Conservation (phyloP, 2,888 invertebrate species). For the Temnothorax unifasciatus region DNA sequence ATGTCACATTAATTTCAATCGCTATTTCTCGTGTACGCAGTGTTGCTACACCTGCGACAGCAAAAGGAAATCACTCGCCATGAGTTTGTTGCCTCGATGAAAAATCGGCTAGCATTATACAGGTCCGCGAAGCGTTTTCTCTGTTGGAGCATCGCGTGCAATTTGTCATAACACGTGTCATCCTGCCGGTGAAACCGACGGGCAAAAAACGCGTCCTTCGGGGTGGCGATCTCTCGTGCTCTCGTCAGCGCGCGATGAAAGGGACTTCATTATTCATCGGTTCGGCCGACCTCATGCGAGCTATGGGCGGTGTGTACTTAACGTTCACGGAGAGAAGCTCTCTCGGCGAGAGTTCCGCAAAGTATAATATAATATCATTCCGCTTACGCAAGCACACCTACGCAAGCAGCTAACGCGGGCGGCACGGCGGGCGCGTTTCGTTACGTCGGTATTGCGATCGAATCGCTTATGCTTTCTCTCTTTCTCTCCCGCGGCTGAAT, state of each 20-base stretch:
- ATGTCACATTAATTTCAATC: conserved; percentile 1
- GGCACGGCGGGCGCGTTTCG: conserved; percentile 2
- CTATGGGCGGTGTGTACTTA: conserved; percentile 4
- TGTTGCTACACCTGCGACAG: not conserved
- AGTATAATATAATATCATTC: conserved; percentile 45
- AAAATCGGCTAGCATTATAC: conserved; percentile 12
- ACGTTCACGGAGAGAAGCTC: conserved; percentile 26
- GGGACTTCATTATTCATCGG: conserved; percentile 77
- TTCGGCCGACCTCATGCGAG: conserved; percentile 58
- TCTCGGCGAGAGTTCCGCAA: conserved; percentile 44
- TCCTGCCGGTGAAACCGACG: conserved; percentile 57
- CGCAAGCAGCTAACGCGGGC: conserved; percentile 32
- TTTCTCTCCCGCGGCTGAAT: conserved; percentile 8
- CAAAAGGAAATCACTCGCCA: conserved; percentile 33
- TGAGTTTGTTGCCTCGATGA: conserved; percentile 6
- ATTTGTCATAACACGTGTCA: conserved; percentile 78
- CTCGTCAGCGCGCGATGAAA: conserved; percentile 72
- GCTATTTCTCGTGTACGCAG: not conserved
- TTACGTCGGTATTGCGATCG: conserved; percentile 36
- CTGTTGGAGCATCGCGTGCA: conserved; percentile 74
- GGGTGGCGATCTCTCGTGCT: conserved; percentile 71
- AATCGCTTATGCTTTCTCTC: conserved; percentile 33
- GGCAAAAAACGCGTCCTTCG: conserved; percentile 68
- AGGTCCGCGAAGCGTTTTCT: conserved; percentile 56
- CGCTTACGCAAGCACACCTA: conserved; percentile 51